Evolutionary conservation across 2,113 vertebrate genomes (phyloP).

Genomic region (Candoia aspera): DNA sequence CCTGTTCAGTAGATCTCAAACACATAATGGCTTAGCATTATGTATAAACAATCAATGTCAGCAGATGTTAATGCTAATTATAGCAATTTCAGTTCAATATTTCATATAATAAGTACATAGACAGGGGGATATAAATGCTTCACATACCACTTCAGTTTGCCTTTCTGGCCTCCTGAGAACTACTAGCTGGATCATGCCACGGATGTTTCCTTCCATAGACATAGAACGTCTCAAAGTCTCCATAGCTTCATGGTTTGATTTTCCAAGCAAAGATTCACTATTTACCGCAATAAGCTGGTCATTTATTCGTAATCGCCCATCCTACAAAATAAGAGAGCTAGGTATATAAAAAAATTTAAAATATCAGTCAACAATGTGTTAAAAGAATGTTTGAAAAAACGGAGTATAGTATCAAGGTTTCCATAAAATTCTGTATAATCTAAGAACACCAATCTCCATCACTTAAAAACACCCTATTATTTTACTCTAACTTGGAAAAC

Average conservation of each 20-base stretch:
- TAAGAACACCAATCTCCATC: not conserved
- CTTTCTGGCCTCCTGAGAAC: slow-evolving; percentile 80
- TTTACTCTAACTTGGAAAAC: not conserved
- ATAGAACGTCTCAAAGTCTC: slow-evolving; percentile 94
- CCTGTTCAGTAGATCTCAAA: not conserved
- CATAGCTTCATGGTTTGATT: slow-evolving; percentile 95
- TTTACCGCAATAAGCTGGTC: slow-evolving; percentile 97
- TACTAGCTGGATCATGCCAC: slow-evolving; percentile 93
- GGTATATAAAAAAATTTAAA: not conserved
- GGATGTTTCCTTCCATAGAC: slow-evolving; percentile 95
- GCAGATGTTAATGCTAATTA: not conserved
- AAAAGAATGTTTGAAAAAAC: not conserved
- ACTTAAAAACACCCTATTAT: not conserved
- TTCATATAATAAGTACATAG: not conserved
- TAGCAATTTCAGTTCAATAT: not conserved
- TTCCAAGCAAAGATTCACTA: slow-evolving; percentile 88
- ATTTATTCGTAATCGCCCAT: slow-evolving; percentile 87
- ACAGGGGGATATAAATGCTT: not conserved
- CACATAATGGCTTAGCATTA: not conserved
- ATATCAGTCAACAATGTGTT: not conserved
- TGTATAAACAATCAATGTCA: not conserved
- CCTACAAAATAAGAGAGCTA: slow-evolving; percentile 69
- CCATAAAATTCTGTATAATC: not conserved
- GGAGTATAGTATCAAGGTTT: not conserved
- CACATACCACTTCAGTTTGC: slow-evolving; percentile 66